A percentile compares a stretch with the other conserved stretches of the same genome.
Conservation (phyloP, 2,888 invertebrate genomes). For the Ectropis crepuscularia region DNA sequence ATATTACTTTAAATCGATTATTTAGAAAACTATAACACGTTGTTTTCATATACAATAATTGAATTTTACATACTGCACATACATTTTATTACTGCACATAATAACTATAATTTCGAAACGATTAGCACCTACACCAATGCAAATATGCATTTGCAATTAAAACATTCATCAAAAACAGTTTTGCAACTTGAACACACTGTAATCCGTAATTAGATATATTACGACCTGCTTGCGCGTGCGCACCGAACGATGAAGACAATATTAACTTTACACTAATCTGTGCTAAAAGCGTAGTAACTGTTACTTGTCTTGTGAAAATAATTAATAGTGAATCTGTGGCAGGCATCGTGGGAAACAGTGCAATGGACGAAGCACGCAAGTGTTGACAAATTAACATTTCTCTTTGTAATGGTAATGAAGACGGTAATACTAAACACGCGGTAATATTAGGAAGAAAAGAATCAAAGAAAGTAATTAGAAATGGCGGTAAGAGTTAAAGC, state of each 20-base stretch:
- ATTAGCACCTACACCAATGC: slow-evolving; percentile 19
- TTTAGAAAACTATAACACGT: background rate
- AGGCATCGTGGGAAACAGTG: slow-evolving; percentile 50
- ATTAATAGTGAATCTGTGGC: slow-evolving; percentile 27
- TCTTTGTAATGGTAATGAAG: slow-evolving; percentile 33
- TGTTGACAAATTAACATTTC: slow-evolving; percentile 36
- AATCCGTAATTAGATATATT: slow-evolving; percentile 36
- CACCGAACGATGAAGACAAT: slow-evolving; percentile 47
- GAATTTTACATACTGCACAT: background rate
- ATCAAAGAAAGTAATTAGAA: slow-evolving; percentile 19
- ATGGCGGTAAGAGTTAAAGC: slow-evolving; percentile 17
- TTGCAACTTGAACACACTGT: slow-evolving; percentile 32
- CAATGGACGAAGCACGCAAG: slow-evolving; percentile 44
- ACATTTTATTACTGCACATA: slow-evolving; percentile 12
- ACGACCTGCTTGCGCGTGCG: slow-evolving; percentile 35
- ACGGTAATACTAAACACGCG: slow-evolving; percentile 15
- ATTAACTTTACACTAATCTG: slow-evolving; percentile 18
- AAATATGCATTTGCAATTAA: slow-evolving; percentile 31
- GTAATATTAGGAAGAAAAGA: slow-evolving; percentile 11
- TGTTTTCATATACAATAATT: background rate
- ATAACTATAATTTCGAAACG: slow-evolving; percentile 29
- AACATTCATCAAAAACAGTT: slow-evolving; percentile 35
- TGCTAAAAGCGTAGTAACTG: slow-evolving; percentile 10
- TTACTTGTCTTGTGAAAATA: slow-evolving; percentile 15
- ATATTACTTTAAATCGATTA: no score